Evolutionary conservation across 35 echinoderm and acorn worm species (phyloP).

Genomic region (Anneissia japonica): DNA sequence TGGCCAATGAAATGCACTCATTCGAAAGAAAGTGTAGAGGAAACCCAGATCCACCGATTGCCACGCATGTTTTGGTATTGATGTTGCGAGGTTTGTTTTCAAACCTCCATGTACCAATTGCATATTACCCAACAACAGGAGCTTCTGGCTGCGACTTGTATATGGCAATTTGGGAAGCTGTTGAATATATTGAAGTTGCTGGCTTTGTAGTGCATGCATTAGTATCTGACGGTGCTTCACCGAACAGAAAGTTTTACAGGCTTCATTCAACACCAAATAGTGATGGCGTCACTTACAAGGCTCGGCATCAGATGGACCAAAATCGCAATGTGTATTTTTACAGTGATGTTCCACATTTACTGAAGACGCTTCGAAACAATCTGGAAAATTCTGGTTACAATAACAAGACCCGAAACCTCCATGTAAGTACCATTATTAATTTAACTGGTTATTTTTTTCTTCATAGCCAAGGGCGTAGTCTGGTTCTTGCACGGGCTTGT

Average conservation of each 20-base stretch:
- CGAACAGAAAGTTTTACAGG: conserved; percentile 39
- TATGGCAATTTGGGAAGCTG: neutral
- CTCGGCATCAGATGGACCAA: neutral
- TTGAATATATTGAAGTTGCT: conserved; percentile 3
- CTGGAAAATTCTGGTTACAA: conserved; percentile 42
- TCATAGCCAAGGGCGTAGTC: no score
- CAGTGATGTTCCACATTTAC: conserved; percentile 43
- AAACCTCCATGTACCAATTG: conserved; percentile 10
- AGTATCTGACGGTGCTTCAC: conserved; percentile 36
- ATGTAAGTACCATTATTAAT: conserved; percentile 4
- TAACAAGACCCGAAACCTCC: conserved; percentile 5
- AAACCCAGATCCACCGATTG: conserved; percentile 9
- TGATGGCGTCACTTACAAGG: neutral
- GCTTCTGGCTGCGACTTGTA: neutral
- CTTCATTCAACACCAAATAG: neutral
- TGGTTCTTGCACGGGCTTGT: no score
- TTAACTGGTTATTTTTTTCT: no score
- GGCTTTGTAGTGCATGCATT: conserved; percentile 29
- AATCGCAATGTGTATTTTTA: conserved; percentile 36
- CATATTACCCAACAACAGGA: conserved; percentile 5
- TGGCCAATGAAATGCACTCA: conserved; percentile 11
- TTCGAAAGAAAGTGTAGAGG: conserved; percentile 13
- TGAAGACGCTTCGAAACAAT: conserved; percentile 47
- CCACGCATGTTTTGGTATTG: conserved; percentile 24
- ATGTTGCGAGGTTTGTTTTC: conserved; percentile 27